Percentiles rank a stretch among this genome's conserved stretches.
phyloP scores from a whole-genome alignment of 2,797 vertebrate genomes.

The Mastacembelus armatus region DNA sequence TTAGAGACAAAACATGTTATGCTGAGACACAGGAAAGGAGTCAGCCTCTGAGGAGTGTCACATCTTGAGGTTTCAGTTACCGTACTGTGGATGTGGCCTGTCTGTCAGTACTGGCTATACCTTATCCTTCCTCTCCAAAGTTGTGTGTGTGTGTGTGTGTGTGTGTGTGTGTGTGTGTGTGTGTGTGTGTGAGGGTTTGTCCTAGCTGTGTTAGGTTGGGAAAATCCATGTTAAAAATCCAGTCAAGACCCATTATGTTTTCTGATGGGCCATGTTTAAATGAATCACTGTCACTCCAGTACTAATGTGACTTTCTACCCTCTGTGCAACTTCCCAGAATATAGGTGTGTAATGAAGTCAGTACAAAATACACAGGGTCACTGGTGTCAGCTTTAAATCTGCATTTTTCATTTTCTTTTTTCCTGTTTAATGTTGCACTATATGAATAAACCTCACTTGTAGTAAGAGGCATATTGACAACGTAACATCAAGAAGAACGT shows the following conservation, averaged over 20 bases:
- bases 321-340: neutral
- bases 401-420: too few relatives aligned
- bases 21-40: slow-evolving; percentile 49
- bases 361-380: too few relatives aligned
- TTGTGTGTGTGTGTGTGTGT: too few relatives aligned
- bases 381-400: too few relatives aligned
- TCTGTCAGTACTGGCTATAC: slow-evolving; percentile 2
- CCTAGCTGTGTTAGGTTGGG: too few relatives aligned
- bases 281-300: neutral
- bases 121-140: neutral
- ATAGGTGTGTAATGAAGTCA: too few relatives aligned
- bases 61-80: slow-evolving; percentile 13
- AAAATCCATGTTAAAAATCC: neutral
- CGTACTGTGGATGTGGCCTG: slow-evolving; percentile 16
- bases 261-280: neutral
- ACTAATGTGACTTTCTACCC: neutral
- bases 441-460: too few relatives aligned
- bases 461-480: too few relatives aligned
- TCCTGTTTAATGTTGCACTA: too few relatives aligned
- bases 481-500: too few relatives aligned
- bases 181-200: too few relatives aligned
- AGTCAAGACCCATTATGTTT: neutral
- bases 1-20: slow-evolving; percentile 62
- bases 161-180: too few relatives aligned
- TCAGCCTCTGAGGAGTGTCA: slow-evolving; percentile 24